Percentiles rank a stretch among this genome's conserved stretches.
Conservation (phyloP, 2,113 vertebrate species). For the Climacteris rufus region DNA sequence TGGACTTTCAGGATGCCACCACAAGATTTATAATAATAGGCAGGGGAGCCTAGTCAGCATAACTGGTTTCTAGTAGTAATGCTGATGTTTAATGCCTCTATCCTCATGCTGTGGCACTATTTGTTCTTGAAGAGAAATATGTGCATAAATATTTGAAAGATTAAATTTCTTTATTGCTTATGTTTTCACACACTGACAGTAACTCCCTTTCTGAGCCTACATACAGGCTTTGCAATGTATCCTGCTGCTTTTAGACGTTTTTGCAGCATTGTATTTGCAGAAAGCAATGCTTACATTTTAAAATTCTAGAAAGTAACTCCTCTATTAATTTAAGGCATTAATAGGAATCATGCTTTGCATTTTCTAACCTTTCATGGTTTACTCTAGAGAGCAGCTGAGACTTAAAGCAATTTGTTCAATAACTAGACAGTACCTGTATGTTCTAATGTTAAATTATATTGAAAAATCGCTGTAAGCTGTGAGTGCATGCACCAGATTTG, state of each 20-base stretch:
- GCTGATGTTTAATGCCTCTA: not conserved
- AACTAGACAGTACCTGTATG: not conserved
- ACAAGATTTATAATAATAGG: not conserved
- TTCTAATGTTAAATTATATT: not conserved
- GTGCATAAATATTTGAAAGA: not conserved
- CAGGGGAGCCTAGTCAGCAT: not conserved
- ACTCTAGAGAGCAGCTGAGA: not conserved
- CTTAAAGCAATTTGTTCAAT: not conserved
- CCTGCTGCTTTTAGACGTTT: not conserved
- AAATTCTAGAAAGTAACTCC: not conserved
- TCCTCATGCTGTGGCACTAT: not conserved
- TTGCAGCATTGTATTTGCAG: not conserved
- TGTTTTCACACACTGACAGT: not conserved
- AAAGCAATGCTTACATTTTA: not conserved
- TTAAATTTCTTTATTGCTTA: not conserved
- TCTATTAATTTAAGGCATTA: not conserved
- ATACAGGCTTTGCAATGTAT: not conserved
- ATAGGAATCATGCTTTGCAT: not conserved
- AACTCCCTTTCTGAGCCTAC: not conserved
- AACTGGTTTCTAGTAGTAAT: not conserved
- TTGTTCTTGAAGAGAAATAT: not conserved
- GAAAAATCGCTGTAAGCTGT: not conserved
- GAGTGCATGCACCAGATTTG: not conserved
- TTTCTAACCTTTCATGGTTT: not conserved
- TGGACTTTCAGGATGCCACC: not conserved